Base-by-base conservation (phyloP, 2,113 vertebrate genomes). In the Paramormyrops kingsleyae region DNA sequence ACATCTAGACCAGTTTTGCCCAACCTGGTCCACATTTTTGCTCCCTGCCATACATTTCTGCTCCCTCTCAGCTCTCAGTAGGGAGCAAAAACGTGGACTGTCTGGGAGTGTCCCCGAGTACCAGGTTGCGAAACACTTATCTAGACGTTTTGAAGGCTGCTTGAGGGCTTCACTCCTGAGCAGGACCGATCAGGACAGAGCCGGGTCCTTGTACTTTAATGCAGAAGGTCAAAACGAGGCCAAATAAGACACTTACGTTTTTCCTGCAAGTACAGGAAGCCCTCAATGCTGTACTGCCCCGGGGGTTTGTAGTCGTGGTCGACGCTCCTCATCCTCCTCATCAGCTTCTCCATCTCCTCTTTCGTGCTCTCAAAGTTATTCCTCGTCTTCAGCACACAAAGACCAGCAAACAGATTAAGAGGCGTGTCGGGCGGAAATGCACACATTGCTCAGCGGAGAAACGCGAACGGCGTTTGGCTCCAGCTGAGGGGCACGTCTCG, bases 331-430 rank as follows among this genome's bases (percentile, higher is more conserved):
- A 99, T 99, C 94, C 98, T 97, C 89, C 98, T 98, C 98, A 99
- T 99, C 91, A 99, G 93, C 89, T 96, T 96, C 92, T 99, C 98
- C 50, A 99, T 97, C 94, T 99, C 99, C 90, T 97, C 97, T 21
- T 98, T 97, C 0, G 99, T 99, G 93, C 98, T 99, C 95, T 99
- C 99, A 94, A 99, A 99, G 94, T 99, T 99, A 95, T 99, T 99
- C 52, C 99, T 96, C 21, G 99, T 99, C 99, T 99, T 93, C 70
- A 92, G 80, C 27, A 94, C 87, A 93, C 27, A 91, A 89, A 91
- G 17, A 90, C n/a, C 47, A 10, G 46, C 17, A 59, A 1, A 62
- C n/a, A 74, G 21, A 46, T n/a, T 6, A 77, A 42, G 12, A 35
- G 8, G 42, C 59, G 49, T 19, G 35, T 5, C 12, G 31, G 10